Evolutionary conservation across 2,797 vertebrate species (phyloP), one percentile per base, ranked within the genome.

Genomic region (Etheostoma perlongum): DNA sequence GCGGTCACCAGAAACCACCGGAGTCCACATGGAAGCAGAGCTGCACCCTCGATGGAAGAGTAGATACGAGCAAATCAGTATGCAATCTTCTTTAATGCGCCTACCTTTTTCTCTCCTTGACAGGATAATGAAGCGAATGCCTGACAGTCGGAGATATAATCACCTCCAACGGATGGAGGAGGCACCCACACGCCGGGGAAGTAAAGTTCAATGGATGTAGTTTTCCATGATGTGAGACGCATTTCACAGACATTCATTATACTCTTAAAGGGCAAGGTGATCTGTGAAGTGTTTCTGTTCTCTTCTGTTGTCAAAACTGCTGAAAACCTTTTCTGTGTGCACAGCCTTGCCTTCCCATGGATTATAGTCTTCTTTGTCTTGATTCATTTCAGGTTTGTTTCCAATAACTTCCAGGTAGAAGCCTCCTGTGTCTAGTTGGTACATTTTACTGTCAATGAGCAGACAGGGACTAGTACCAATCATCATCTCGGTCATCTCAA

Each of bases 141-240:
- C 11, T 63, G 82, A 60, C 77, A 52, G 72, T 40, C 62, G 71
- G 33, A 44, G 15, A 42, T 6, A 23, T 44, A 16, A 27, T 27
- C 67, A 42, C 44, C 42, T 27, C 0, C 27, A 19, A 42, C 61
- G 9, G 57, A 59, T 14, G 60, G 23, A 68, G 65, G 54, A 23
- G 16, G 62, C 54, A 5, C 5, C 49, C 4, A 3, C 23, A 9
- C 48, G 2, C 7, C 4, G 2, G 27, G 23, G 36, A 14, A n/a
- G 51, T 44, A 64, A 75, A 69, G 73, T 76, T 76, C 60, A 76
- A 13, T 64, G 59, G 7, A 36, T 52, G 65, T 51, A 6, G 67
- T 30, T 72, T 60, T 3, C 6, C 18, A 0, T 12, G 58, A 65
- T 69, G 40, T 55, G 4, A 67, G 51, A 58, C 19, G 52, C 60